Evolutionary conservation across 2,113 vertebrate species (phyloP).

Genomic region (Ammodytes marinus): DNA sequence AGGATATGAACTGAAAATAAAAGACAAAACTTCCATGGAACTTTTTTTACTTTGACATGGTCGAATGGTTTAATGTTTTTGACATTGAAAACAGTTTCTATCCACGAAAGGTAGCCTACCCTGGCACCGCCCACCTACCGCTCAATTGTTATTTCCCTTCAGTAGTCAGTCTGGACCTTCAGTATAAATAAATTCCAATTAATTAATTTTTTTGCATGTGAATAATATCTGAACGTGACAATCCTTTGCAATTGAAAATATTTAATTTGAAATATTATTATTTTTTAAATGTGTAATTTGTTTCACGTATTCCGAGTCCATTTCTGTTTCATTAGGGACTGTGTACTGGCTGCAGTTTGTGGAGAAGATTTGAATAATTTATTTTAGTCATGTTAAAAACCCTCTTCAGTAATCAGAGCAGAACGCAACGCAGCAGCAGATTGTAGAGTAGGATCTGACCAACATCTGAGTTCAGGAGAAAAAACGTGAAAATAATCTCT

Average conservation of each 20-base stretch:
- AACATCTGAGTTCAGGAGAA: slow-evolving; percentile 5
- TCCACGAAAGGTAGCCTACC: no score
- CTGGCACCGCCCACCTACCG: no score
- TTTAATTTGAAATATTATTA: background rate
- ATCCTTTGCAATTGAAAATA: background rate
- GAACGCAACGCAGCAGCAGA: slow-evolving; percentile 38
- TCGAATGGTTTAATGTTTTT: no score
- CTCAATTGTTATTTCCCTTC: no score
- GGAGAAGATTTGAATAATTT: slow-evolving; percentile 42
- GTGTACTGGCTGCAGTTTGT: background rate
- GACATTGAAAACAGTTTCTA: no score
- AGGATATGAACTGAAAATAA: no score
- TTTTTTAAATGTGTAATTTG: background rate
- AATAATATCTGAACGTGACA: background rate
- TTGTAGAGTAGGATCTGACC: slow-evolving; percentile 9
- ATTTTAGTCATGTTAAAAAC: slow-evolving; percentile 15
- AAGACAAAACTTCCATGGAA: no score
- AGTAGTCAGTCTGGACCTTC: no score
- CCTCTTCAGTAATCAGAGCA: slow-evolving; percentile 41
- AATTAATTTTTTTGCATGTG: no score
- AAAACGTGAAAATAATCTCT: background rate
- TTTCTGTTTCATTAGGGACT: background rate
- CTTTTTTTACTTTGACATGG: no score
- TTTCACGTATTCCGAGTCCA: background rate
- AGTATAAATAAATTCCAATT: no score